A percentile compares a stretch with the other conserved stretches of the same genome.
Evolutionary conservation across 1,140 invertebrate genomes (phyloP).

Genomic region (Conus betulinus): DNA sequence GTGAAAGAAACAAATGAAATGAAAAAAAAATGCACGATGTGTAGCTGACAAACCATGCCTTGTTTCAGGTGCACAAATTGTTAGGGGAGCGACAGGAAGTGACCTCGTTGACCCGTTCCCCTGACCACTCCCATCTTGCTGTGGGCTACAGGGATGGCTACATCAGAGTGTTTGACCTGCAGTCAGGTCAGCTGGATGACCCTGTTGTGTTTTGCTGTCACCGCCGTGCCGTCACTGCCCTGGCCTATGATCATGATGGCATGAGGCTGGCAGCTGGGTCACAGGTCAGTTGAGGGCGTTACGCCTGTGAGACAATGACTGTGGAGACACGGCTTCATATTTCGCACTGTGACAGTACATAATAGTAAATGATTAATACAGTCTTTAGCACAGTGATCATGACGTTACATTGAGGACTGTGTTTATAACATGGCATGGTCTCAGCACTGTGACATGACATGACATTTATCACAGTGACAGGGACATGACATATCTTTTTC

Average conservation of each 20-base stretch:
- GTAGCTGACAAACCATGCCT: neutral
- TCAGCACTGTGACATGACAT: too few relatives aligned
- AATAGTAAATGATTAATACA: too few relatives aligned
- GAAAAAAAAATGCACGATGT: too few relatives aligned
- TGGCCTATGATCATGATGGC: conserved; percentile 88
- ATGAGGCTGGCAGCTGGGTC: conserved; percentile 90
- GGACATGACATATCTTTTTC: too few relatives aligned
- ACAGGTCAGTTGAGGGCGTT: conserved; percentile 80
- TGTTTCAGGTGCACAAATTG: conserved; percentile 66
- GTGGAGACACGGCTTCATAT: too few relatives aligned
- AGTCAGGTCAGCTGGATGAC: conserved; percentile 79
- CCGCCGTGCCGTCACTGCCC: conserved; percentile 87
- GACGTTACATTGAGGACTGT: too few relatives aligned
- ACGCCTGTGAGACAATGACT: too few relatives aligned
- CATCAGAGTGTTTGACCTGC: conserved; percentile 84
- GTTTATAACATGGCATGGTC: too few relatives aligned
- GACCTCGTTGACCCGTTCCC: conserved; percentile 83
- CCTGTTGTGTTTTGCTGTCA: conserved; percentile 92
- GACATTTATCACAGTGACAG: too few relatives aligned
- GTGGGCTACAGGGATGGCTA: conserved; percentile 94
- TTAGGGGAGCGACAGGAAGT: conserved; percentile 86
- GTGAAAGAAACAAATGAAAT: too few relatives aligned
- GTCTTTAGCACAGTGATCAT: too few relatives aligned
- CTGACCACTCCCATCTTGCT: conserved; percentile 86
- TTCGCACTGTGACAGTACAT: too few relatives aligned